phyloP scores from a whole-genome alignment of 2,113 vertebrate species.

The Anhinga anhinga region DNA sequence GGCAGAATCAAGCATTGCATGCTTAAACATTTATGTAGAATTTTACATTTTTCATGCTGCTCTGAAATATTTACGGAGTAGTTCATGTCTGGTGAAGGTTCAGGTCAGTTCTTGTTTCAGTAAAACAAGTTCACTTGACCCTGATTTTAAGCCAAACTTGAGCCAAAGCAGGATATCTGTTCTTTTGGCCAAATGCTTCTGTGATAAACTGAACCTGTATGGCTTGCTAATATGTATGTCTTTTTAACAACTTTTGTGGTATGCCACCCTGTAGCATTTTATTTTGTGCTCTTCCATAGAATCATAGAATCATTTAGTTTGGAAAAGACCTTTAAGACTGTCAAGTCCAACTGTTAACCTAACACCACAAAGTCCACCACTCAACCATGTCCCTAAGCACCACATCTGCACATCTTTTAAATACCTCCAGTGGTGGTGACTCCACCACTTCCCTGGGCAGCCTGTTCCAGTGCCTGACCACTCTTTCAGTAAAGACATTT shows the following conservation, averaged over 20 bases:
- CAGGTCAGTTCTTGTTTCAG: slow-evolving; percentile 33
- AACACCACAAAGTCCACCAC: neutral
- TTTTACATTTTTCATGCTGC: slow-evolving; percentile 40
- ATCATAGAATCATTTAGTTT: neutral
- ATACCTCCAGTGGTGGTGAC: neutral
- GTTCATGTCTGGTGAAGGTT: slow-evolving; percentile 46
- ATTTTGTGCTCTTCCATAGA: neutral
- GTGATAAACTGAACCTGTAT: neutral
- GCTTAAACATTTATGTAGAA: slow-evolving; percentile 40
- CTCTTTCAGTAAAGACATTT: neutral
- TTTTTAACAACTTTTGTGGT: neutral
- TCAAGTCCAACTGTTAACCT: neutral
- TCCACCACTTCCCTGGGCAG: neutral
- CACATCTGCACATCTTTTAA: neutral
- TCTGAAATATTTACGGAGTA: slow-evolving; percentile 48
- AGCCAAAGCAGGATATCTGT: neutral
- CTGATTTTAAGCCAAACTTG: neutral
- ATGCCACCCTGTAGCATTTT: neutral
- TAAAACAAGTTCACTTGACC: neutral
- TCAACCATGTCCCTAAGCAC: neutral
- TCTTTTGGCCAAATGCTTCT: neutral
- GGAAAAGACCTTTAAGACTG: neutral
- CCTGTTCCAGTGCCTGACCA: neutral
- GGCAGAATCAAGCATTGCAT: slow-evolving; percentile 25
- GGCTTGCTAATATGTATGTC: neutral